Evolutionary conservation across 2,888 invertebrate species (phyloP), one percentile per base, ranked within the genome.

Genomic region (Andricus curvator): DNA sequence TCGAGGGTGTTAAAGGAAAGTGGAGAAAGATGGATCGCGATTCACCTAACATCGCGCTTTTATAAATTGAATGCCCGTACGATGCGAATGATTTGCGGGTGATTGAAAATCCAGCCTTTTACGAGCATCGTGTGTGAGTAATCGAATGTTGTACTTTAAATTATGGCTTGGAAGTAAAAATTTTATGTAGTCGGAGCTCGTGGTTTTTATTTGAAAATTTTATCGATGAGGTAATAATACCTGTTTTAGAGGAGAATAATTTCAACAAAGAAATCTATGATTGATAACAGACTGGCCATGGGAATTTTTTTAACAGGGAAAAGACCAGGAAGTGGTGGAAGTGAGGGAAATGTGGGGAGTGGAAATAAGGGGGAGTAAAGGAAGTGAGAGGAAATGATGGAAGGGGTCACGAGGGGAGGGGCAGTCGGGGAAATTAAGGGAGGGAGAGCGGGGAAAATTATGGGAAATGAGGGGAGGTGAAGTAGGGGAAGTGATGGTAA

Each of bases 21-120:
- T 74, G 70, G 17, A 74, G 70, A 74, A 74, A 74, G 70, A 74
- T 74, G 29, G 51, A 74, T 74, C 70, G 56, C 29, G 33, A 74
- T 51, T 74, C 70, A 51, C 20, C 67, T 13, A 67, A 41, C 41
- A 67, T 67, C n/a, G 22, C 67, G 67, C 41, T 67, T 67, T 41
- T 67, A 67, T 67, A 41, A 67, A 67, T 67, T n/a, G 67, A 67
- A 67, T 67, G 41, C 67, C 67, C 15, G 41, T 15, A 67, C 67
- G 67, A 67, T 67, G 41, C 41, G 41, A 67, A 67, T 67, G 41
- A 67, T 67, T 67, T 41, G 67, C 41, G 41, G 17, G n/a, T 67
- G 67, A 67, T 67, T 67, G 41, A 41, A 41, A 67, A 67, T 67
- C 67, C 13, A 22, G 67, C 67, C 22, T 67, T 67, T 67, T 67